Base-by-base conservation (phyloP, 2,888 invertebrate genomes). In the Drosophila tripunctata region DNA sequence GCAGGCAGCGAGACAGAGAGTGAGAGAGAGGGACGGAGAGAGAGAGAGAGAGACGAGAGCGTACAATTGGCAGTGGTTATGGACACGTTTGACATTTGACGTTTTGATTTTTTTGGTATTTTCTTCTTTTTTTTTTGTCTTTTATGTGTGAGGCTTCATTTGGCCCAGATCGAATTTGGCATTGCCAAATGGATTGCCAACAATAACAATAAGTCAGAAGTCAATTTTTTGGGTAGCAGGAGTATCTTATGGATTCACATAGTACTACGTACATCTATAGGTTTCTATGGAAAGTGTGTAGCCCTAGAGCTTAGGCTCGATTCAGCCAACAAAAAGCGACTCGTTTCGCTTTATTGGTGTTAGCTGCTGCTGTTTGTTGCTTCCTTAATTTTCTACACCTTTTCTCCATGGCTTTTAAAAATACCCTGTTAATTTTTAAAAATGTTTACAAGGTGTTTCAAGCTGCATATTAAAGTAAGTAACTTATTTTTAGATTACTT, bases 361-460 rank as follows among this genome's bases (percentile, higher is more conserved):
- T n/a, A n/a, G 54, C 45, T 57, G 48, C 45, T 57, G 47, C 15
- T 45, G 38, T 31, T n/a, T 63, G 56, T 40, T 43, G 57, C 63
- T 80, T 65, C 77, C 67, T 72, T 77, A 51, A 61, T 73, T 69
- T 60, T 43, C 54, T 73, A 67, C 86, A 86, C 86, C 86, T 78
- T 66, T 54, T 60, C 61, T 44, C 44, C 38, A 54, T 66, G 58
- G 45, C 52, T 52, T 31, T 79, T 58, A 33, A 17, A n/a, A 17
- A 12, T 50, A 50, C 38, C 50, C 19, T 51, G 10, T 6, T 14
- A 8, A 27, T 8, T 27, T 27, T 27, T 8, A 7, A 27, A n/a
- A n/a, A n/a, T n/a, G n/a, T n/a, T n/a, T n/a, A n/a, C n/a, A n/a
- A n/a, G n/a, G n/a, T n/a, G n/a, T n/a, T n/a, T n/a, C n/a, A n/a